These are phyloP conservation scores for Ciona savignyi DNA, from an alignment of 23 tunicate species.

Conservation along the genomic window DNA sequence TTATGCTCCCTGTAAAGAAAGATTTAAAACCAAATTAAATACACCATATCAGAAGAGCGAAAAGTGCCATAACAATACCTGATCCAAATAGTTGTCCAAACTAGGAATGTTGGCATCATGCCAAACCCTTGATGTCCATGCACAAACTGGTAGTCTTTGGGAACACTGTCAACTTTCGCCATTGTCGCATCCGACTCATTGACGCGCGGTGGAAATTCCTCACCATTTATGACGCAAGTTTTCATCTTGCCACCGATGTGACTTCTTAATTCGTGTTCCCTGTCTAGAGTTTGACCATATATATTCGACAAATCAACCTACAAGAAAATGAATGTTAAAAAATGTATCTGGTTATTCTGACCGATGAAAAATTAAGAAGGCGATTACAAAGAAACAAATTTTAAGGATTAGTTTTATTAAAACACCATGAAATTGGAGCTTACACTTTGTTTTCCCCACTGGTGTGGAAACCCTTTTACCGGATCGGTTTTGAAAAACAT, in stretches of 20 bases:
- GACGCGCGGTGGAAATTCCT: slow-evolving; percentile 48
- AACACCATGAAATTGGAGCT: too few relatives aligned
- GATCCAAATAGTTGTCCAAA: slow-evolving; percentile 38
- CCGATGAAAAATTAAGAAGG: too few relatives aligned
- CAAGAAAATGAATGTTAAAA: background rate
- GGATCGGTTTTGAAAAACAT: slow-evolving; percentile 48
- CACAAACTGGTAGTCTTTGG: slow-evolving; percentile 7
- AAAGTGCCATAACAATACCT: slow-evolving; percentile 6
- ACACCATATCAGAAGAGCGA: too few relatives aligned
- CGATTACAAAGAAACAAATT: too few relatives aligned
- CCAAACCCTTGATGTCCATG: slow-evolving; percentile 32
- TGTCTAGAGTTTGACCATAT: slow-evolving; percentile 27
- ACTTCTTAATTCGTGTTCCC: slow-evolving; percentile 31
- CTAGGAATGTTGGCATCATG: slow-evolving; percentile 22
- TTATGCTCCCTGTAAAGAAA: slow-evolving; percentile 45
- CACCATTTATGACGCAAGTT: slow-evolving; percentile 28
- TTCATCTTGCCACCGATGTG: slow-evolving; percentile 63
- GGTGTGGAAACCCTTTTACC: slow-evolving; percentile 33
- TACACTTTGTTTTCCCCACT: slow-evolving; percentile 50
- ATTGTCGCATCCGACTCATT: slow-evolving; percentile 14
- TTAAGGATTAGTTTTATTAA: too few relatives aligned
- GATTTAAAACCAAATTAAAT: background rate
- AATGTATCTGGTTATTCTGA: background rate
- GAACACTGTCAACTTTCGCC: slow-evolving; percentile 1
- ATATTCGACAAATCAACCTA: background rate